phyloP scores from a whole-genome alignment of 1,140 invertebrate genomes.

The Diuraphis noxia region DNA sequence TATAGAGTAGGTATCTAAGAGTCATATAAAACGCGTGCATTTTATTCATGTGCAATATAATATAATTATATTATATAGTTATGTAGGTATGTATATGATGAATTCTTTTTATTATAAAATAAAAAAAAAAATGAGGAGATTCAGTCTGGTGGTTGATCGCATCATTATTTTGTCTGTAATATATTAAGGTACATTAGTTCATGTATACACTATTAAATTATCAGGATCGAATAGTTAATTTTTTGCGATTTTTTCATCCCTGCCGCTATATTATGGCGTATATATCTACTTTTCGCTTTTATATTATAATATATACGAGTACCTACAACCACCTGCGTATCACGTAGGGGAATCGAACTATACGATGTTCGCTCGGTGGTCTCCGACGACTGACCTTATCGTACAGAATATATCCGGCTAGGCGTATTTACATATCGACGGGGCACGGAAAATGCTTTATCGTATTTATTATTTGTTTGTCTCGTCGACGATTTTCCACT shows the following conservation, averaged over 20 bases:
- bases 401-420: neutral
- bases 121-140: neutral
- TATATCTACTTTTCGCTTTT: neutral
- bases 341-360: neutral
- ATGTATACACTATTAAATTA: neutral
- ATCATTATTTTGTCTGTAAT: neutral
- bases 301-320: neutral
- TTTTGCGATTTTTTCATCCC: neutral
- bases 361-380: neutral
- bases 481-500: neutral
- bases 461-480: neutral
- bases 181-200: neutral
- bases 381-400: neutral
- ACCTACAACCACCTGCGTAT: neutral
- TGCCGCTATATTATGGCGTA: neutral
- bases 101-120: neutral
- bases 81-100: neutral
- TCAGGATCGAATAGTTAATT: neutral
- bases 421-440: constrained; percentile 3
- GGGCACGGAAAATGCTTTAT: neutral
- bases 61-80: neutral
- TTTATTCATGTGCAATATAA: neutral
- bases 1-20: neutral
- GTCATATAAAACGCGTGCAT: neutral
- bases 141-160: neutral